Conservation (phyloP, 2,888 invertebrate species). For the Platerodrilus igneus region DNA sequence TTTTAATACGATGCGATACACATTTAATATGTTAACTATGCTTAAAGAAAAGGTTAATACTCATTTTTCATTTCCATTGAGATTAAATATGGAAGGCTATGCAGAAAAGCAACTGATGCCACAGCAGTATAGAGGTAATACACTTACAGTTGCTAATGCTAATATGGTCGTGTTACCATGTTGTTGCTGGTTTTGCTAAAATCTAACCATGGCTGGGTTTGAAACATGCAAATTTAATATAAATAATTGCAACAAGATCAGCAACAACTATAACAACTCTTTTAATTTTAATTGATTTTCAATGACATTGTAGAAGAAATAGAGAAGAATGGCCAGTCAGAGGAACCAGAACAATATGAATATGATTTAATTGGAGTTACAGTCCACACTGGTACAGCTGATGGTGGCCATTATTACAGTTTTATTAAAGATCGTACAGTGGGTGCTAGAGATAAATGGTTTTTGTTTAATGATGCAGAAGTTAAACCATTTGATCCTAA, state of each 20-base stretch:
- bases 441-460: conserved; percentile 80
- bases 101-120: conserved; percentile 92
- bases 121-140: conserved; percentile 73
- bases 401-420: conserved; percentile 94
- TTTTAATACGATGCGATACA: conserved; percentile 96
- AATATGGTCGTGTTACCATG: neutral
- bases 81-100: conserved; percentile 91
- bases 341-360: conserved; percentile 65
- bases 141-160: neutral
- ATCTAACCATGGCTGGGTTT: neutral
- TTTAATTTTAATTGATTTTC: conserved; percentile 17
- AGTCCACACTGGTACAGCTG: conserved; percentile 96
- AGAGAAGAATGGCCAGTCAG: conserved; percentile 51
- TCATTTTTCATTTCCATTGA: conserved; percentile 91
- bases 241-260: too few species aligned
- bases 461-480: conserved; percentile 88
- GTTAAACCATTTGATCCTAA: conserved; percentile 93
- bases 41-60: conserved; percentile 96
- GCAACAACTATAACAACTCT: too few species aligned
- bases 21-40: conserved; percentile 97
- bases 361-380: conserved; percentile 74
- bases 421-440: conserved; percentile 85
- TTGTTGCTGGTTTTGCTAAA: neutral
- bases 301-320: conserved; percentile 55
- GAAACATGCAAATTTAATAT: neutral